Evolutionary conservation across 2,113 vertebrate genomes (phyloP).

Genomic region (Motacilla tschutschensis): DNA sequence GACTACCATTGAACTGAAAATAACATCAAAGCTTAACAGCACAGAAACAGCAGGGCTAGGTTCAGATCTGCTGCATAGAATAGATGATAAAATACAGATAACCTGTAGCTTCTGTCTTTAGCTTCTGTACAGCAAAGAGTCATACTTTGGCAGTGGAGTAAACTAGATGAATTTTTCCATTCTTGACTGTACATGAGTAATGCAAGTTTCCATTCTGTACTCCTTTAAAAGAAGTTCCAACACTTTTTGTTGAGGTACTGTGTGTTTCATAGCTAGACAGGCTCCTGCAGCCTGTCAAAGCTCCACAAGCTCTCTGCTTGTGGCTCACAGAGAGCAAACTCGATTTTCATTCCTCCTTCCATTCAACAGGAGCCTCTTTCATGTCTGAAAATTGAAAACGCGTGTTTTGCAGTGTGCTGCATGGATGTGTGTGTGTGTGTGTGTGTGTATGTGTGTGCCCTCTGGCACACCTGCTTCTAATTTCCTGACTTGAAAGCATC

Average conservation of each 20-base stretch:
- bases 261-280: constrained; percentile 48
- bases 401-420: constrained; percentile 80
- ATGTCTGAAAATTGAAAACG: constrained; percentile 87
- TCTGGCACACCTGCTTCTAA: constrained; percentile 94
- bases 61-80: not conserved
- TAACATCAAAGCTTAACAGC: not conserved
- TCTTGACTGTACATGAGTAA: not conserved
- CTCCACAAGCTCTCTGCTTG: constrained; percentile 68
- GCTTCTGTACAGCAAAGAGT: not conserved
- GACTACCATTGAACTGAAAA: not conserved
- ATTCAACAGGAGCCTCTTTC: constrained; percentile 90
- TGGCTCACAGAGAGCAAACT: constrained; percentile 75
- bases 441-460: constrained; percentile 80
- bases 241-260: constrained; percentile 39
- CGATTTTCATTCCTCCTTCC: constrained; percentile 81
- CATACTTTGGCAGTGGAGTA: not conserved
- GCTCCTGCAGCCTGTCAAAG: constrained; percentile 57
- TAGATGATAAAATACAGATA: not conserved
- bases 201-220: constrained; percentile 38
- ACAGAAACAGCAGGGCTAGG: not conserved
- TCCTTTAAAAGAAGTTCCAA: constrained; percentile 45
- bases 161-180: not conserved
- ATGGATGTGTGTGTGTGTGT: constrained; percentile 75
- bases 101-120: not conserved
- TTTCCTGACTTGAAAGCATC: constrained; percentile 96